Percentiles rank a stretch among this genome's conserved stretches.
These are phyloP conservation scores for Chiloscyllium plagiosum DNA, from an alignment of 2,113 vertebrate genomes.

Conservation along the genomic window DNA sequence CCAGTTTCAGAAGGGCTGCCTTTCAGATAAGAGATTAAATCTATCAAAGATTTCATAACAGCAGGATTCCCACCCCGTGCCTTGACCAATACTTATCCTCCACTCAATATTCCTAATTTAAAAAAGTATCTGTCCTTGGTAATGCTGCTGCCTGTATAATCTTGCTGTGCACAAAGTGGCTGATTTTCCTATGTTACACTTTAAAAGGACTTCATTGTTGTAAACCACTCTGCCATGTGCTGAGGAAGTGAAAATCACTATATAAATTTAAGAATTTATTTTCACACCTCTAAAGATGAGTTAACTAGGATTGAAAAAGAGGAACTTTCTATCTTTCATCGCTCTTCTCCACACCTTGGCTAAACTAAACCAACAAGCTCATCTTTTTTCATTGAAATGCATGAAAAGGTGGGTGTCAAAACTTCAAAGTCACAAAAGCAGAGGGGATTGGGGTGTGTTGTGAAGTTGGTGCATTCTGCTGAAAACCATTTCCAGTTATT, in stretches of 20 bases:
- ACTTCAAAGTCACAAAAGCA: background rate
- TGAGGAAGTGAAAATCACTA: background rate
- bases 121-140: background rate
- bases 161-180: background rate
- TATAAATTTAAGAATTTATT: background rate
- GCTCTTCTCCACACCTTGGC: background rate
- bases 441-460: background rate
- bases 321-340: background rate
- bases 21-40: background rate
- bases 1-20: background rate
- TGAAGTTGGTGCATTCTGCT: background rate
- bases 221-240: background rate
- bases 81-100: background rate
- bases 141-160: background rate
- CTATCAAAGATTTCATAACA: background rate
- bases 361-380: background rate
- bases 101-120: background rate
- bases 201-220: background rate
- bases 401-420: background rate
- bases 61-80: background rate
- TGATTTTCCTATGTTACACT: background rate
- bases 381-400: background rate
- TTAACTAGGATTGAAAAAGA: background rate
- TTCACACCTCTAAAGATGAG: background rate
- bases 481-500: background rate